Conservation (phyloP, 2,113 vertebrate species). For the Serilophus lunatus region DNA sequence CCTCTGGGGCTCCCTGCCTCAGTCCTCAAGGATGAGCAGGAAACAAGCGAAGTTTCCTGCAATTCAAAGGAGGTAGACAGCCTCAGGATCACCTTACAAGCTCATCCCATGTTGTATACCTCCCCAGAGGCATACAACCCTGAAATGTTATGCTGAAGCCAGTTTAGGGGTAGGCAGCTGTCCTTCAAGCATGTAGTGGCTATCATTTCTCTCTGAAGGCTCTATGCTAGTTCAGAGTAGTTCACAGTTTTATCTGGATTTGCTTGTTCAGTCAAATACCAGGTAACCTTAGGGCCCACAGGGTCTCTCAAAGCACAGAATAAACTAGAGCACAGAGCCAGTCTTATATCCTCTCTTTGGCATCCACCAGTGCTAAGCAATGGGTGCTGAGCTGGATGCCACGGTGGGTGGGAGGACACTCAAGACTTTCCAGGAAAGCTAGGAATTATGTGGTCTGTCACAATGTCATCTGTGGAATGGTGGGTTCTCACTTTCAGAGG, state of each 20-base stretch:
- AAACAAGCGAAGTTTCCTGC: neutral
- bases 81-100: neutral
- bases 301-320: neutral
- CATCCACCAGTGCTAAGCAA: neutral
- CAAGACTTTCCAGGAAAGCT: neutral
- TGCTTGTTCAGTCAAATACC: neutral
- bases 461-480: neutral
- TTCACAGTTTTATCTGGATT: neutral
- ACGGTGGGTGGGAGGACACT: neutral
- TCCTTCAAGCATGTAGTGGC: neutral
- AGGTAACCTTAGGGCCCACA: neutral
- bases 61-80: neutral
- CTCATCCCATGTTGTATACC: neutral
- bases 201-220: neutral
- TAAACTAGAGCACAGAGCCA: neutral
- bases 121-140: neutral
- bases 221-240: neutral
- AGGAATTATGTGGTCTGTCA: neutral
- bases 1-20: neutral
- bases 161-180: neutral
- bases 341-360: neutral
- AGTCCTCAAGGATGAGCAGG: neutral
- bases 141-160: neutral
- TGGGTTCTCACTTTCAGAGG: neutral
- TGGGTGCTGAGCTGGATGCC: neutral